Base-by-base conservation (phyloP, 1,140 invertebrate genomes). In the Bombus sibiricus region DNA sequence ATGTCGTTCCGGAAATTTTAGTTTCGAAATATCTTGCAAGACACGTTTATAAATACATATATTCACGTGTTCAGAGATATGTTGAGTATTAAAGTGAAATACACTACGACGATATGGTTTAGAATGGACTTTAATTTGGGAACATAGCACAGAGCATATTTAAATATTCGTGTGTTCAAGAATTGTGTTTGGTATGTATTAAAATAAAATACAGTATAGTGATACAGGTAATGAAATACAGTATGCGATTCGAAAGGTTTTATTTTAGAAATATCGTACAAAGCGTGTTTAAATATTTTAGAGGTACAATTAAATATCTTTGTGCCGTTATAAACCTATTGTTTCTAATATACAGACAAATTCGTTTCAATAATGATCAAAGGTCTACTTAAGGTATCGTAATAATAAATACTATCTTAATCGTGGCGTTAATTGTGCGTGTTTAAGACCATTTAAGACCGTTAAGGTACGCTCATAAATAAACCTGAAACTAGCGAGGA, bases 391-490 rank as follows among this genome's bases (percentile, higher is more conserved):
- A 69, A 12, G 28, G 4, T 79, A 62, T 43, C 32, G 13, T 73
- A 59, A 37, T 39, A 85, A 85, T 85, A 85, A 85, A 85, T 85
- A 85, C 18, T 77, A 66, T 78, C n/a, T 77, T 78, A 69, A n/a
- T 9, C 53, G 34, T n/a, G 37, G 10, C 22, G 18, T 15, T 43
- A 47, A 41, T 78, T 59, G 47, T 84, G 64, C 74, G 62, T 62
- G 28, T 43, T 75, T n/a, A 41, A n/a, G 28, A 43, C 10, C 13
- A 13, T 47, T 43, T 75, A 41, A 28, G 12, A 41, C 3, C 22
- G 25, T 47, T 28, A 34, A 41, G 15, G 34, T 43, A 59, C 34
- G 25, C 39, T 81, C 18, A 34, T 81, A 59, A 71, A 41, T 72
- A 59, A 22, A 32, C 2, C 28, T 81, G 39, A 22, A 71, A n/a